Evolutionary conservation across 2,888 invertebrate genomes (phyloP).

Genomic region (Idaea biselata): DNA sequence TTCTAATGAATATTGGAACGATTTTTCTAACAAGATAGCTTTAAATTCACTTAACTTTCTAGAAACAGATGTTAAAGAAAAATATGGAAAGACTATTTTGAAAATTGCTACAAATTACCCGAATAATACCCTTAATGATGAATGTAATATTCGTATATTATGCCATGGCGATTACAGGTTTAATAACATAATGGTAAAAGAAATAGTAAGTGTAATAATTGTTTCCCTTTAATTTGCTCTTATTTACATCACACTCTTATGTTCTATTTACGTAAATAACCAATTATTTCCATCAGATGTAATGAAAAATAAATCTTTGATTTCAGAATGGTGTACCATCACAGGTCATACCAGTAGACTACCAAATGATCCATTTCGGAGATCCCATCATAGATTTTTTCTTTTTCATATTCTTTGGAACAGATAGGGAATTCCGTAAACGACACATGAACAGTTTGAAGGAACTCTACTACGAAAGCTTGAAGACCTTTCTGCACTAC

Average conservation of each 20-base stretch:
- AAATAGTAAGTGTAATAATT: constrained; percentile 32
- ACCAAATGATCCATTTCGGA: constrained; percentile 44
- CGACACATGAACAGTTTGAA: constrained; percentile 41
- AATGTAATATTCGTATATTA: constrained; percentile 16
- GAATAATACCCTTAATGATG: constrained; percentile 27
- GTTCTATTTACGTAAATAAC: no score
- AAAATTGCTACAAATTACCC: constrained; percentile 25
- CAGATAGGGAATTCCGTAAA: constrained; percentile 44
- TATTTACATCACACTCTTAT: no score
- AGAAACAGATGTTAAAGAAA: constrained; percentile 25
- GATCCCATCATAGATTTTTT: constrained; percentile 46
- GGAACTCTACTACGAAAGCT: constrained; percentile 39
- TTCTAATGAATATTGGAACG: constrained; percentile 29
- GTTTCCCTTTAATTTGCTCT: background rate
- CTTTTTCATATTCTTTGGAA: constrained; percentile 43
- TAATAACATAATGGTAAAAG: constrained; percentile 39
- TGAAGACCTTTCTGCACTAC: constrained; percentile 38
- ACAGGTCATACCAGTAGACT: constrained; percentile 48
- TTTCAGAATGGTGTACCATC: constrained; percentile 41
- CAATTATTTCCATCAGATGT: no score
- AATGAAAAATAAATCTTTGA: no score
- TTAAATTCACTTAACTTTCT: constrained; percentile 26
- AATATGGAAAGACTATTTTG: constrained; percentile 13
- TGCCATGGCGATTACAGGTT: constrained; percentile 41
- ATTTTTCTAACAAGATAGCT: constrained; percentile 31